Evolutionary conservation across 2,888 invertebrate species (phyloP), one percentile per base, ranked within the genome.

Genomic region (Drosophila paranaensis): DNA sequence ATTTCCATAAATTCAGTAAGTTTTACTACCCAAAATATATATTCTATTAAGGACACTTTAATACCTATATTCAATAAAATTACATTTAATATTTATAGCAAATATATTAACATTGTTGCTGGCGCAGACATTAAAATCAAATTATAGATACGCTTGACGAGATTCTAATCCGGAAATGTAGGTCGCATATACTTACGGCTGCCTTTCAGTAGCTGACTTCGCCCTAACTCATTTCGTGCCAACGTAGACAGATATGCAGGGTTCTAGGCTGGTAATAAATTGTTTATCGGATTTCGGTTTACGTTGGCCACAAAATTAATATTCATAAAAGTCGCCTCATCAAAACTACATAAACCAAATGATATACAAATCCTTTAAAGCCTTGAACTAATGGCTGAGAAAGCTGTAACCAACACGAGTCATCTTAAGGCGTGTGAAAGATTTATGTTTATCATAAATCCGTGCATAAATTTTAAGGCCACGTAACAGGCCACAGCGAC

Each of bases 391-490:
- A 66, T 66, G 74, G 68, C 58, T 56, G 16, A 51, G 53, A 30
- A 40, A 10, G 54, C 73, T 42, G 54, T 56, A 65, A 43, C 58
- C 46, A 60, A 56, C 65, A 57, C 58, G 66, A 60, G 45, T 63
- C 53, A 60, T 60, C 63, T 50, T 60, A 69, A 67, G 60, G 56
- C 53, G 63, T 56, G 58, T 65, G 60, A 58, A 70, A 74, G 84
- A 87, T 77, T 81, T 84, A 70, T 81, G 65, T 82, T 77, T 65
- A 73, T 68, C 60, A 73, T 77, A 77, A 83, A 83, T 75, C 82
- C 73, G 57, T 64, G 72, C 82, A 87, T 84, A 79, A 75, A 82
- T 77, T 84, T 77, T 74, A 71, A 71, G 63, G 65, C 79, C 76
- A 67, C 73, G 78, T 75, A 81, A 76, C 64, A 56, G 61, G 61